Conservation (phyloP, 1,140 invertebrate genomes). For the Anagrus nilaparvatae region DNA sequence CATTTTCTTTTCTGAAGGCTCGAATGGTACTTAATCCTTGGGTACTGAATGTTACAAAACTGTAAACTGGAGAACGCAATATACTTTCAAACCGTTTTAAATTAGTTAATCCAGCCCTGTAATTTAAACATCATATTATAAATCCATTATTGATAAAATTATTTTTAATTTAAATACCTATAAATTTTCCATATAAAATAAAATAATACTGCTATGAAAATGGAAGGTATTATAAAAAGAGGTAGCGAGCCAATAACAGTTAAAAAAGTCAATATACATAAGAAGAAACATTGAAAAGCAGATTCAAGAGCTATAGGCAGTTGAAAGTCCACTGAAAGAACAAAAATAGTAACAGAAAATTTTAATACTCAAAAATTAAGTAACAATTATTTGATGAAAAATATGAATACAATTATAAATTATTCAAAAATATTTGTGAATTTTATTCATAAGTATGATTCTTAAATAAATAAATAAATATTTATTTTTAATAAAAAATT, state of each 20-base stretch:
- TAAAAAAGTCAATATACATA: constrained; percentile 44
- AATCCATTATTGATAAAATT: constrained; percentile 7
- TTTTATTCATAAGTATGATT: too few relatives aligned
- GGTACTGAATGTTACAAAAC: constrained; percentile 52
- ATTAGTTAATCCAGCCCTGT: constrained; percentile 45
- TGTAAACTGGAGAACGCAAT: constrained; percentile 53
- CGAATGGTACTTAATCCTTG: constrained; percentile 56
- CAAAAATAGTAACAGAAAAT: too few relatives aligned
- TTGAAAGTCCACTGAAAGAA: constrained; percentile 51
- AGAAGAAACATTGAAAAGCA: constrained; percentile 49
- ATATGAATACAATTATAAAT: too few relatives aligned
- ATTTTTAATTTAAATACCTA: constrained; percentile 31
- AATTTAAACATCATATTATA: constrained; percentile 1
- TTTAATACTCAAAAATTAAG: too few relatives aligned
- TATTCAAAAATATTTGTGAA: too few relatives aligned
- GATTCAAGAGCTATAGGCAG: constrained; percentile 52
- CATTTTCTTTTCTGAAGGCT: constrained; percentile 48
- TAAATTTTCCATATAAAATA: constrained; percentile 47
- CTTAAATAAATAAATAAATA: too few relatives aligned
- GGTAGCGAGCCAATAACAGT: constrained; percentile 53
- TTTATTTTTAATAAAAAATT: too few relatives aligned
- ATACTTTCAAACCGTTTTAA: constrained; percentile 54
- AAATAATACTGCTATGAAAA: constrained; percentile 46
- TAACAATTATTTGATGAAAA: neutral
- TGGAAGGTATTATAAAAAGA: constrained; percentile 48